Evolutionary conservation across 2,113 vertebrate species (phyloP), one percentile per base, ranked within the genome.

Genomic region (Gorsachius goisagi): DNA sequence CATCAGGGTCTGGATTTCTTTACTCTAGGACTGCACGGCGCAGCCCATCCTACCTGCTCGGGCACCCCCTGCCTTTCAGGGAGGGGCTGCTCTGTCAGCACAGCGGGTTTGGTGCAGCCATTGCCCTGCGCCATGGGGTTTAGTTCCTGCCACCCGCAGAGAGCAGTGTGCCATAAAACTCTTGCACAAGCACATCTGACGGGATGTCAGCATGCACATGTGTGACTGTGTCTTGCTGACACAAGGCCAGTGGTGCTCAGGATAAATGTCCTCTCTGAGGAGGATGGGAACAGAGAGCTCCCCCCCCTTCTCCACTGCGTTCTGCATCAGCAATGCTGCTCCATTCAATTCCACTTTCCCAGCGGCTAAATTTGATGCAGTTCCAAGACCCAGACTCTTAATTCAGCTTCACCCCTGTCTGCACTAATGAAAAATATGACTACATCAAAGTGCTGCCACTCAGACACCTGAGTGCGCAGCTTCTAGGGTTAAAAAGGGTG

Each of bases 1-100:
- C 58, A 11, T 0, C 1, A 1, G 39, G n/a, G 9, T 0, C 1
- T 8, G 74, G n/a, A 11, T 49, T 68, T 28, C 26, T n/a, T 23
- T 35, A 19, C 4, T 23, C 26, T 20, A 41, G 41, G 27, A 7
- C 67, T 28, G 26, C 74, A 4, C 28, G 15, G 59, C 0, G 0
- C 9, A 8, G 30, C 84, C 76, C 53, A 5, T 7, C 58, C 59
- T 19, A 6, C 85, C 79, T 19, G 15, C 68, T 45, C 21, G 1
- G 5, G 1, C 28, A 0, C 27, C 44, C 2, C 3, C 66, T 24
- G 66, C 59, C 49, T 16, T 10, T 9, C 5, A 8, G 49, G 26
- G 27, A 62, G 58, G 50, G 37, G 32, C 55, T 93, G 73, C 72
- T 71, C 85, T 73, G 26, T 9, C 33, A 39, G 6, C 17, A 4